A percentile compares a stretch with the other conserved stretches of the same genome.
phyloP scores from a whole-genome alignment of 64 coral and sea anemone genomes.

The Platygyra sinensis region DNA sequence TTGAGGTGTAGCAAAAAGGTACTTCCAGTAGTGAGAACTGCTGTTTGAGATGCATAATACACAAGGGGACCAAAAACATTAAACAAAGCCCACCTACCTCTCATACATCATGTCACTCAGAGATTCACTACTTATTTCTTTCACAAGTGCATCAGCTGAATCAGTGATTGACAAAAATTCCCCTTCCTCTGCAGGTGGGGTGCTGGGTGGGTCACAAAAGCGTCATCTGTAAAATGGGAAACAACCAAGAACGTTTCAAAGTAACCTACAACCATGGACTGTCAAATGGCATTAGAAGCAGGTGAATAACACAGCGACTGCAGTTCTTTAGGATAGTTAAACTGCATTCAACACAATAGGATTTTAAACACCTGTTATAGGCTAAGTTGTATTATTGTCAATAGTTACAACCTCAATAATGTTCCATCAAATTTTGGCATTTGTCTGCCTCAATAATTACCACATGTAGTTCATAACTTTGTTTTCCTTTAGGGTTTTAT shows the following conservation, averaged over 20 bases:
- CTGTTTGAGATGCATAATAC: too few species aligned
- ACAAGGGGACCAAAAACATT: not conserved
- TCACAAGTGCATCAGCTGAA: constrained; percentile 49
- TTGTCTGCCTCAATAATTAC: too few species aligned
- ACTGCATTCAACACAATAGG: too few species aligned
- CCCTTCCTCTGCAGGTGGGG: constrained; percentile 75
- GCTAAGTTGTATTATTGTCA: too few species aligned
- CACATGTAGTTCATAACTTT: not conserved
- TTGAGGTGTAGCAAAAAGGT: not conserved
- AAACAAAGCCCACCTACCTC: constrained; percentile 13
- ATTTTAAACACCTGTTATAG: too few species aligned
- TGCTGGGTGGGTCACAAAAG: constrained; percentile 91
- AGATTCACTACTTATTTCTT: constrained; percentile 57
- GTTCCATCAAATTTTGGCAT: too few species aligned
- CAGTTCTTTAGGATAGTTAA: too few species aligned
- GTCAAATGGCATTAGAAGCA: too few species aligned
- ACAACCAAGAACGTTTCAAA: not conserved
- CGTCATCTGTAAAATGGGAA: constrained; percentile 60
- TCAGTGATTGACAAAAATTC: constrained; percentile 6
- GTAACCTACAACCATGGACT: not conserved
- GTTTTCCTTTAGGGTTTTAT: not conserved
- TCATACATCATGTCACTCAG: constrained; percentile 49
- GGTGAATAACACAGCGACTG: too few species aligned
- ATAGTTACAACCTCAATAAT: too few species aligned
- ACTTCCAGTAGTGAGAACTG: not conserved